These are phyloP conservation scores for Metacarcinus magister DNA, from an alignment of 2,888 invertebrate species.

Conservation along the genomic window DNA sequence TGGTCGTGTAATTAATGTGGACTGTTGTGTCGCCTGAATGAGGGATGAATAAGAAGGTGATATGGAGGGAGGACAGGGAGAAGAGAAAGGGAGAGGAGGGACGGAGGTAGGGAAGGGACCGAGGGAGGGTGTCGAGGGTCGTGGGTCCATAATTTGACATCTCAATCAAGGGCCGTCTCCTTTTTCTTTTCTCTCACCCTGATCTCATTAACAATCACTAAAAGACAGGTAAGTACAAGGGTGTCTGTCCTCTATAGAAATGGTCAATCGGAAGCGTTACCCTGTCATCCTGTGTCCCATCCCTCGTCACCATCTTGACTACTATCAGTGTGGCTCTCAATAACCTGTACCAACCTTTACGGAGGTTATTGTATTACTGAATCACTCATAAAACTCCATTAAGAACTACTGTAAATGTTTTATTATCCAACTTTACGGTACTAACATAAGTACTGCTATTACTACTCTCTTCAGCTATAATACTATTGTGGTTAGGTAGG, in stretches of 20 bases:
- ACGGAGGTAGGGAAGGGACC: not conserved
- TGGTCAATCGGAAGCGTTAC: not conserved
- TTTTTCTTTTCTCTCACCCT: not conserved
- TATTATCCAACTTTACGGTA: not conserved
- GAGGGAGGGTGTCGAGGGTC: not conserved
- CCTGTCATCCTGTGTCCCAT: not conserved
- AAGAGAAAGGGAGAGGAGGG: not conserved
- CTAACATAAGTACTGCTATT: too few relatives aligned
- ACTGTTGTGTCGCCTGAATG: constrained; percentile 12
- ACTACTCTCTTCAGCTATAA: too few relatives aligned
- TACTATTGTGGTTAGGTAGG: too few relatives aligned
- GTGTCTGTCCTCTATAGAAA: not conserved
- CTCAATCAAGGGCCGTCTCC: not conserved
- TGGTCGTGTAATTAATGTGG: constrained; percentile 28
- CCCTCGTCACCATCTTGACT: not conserved
- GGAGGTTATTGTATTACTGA: too few relatives aligned
- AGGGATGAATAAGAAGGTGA: not conserved
- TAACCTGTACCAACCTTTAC: too few relatives aligned
- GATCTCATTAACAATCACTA: constrained; percentile 10
- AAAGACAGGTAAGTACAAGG: not conserved
- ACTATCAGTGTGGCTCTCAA: not conserved
- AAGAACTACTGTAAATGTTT: too few relatives aligned
- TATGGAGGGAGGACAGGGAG: not conserved
- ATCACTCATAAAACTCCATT: too few relatives aligned
- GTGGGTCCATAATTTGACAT: not conserved